Percentiles rank a stretch among this genome's conserved stretches.
These are phyloP conservation scores for Grallaria varia DNA, from an alignment of 2,113 vertebrate species.

Conservation along the genomic window DNA sequence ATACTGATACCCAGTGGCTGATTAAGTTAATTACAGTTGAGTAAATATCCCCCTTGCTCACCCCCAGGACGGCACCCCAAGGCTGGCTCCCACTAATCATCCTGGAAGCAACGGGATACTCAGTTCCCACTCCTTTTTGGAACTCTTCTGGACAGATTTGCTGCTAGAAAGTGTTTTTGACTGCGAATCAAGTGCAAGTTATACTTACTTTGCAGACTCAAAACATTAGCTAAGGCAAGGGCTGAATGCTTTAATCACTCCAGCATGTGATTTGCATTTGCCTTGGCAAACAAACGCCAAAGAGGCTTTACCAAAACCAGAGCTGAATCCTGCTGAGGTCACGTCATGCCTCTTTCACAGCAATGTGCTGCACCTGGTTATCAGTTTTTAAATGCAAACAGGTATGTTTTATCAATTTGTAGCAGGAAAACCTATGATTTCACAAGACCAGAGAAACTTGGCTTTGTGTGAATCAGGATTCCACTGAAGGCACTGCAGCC, in stretches of 20 bases:
- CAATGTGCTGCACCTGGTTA: constrained; percentile 4
- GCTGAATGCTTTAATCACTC: constrained; percentile 5
- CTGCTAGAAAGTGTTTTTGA: neutral
- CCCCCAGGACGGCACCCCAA: neutral
- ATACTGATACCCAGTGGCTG: constrained; percentile 70
- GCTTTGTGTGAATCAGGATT: neutral
- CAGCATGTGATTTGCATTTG: constrained; percentile 53
- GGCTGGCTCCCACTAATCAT: neutral
- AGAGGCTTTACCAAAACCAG: neutral
- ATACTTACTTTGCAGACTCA: neutral
- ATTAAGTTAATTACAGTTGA: constrained; percentile 70
- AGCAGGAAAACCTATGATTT: constrained; percentile 15
- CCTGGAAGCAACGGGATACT: neutral
- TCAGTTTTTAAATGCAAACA: neutral
- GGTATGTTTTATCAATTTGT: constrained; percentile 25
- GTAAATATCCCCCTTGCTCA: constrained; percentile 33
- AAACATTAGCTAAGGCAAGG: constrained; percentile 22
- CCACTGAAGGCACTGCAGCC: neutral
- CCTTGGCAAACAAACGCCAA: constrained; percentile 42
- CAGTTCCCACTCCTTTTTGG: neutral
- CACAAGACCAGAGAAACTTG: neutral
- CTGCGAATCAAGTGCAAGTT: neutral
- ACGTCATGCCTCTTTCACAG: neutral
- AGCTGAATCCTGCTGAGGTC: constrained; percentile 14
- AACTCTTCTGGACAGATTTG: neutral